Base-by-base conservation (phyloP, 1,140 invertebrate species). In the Scaptomyza graminum region DNA sequence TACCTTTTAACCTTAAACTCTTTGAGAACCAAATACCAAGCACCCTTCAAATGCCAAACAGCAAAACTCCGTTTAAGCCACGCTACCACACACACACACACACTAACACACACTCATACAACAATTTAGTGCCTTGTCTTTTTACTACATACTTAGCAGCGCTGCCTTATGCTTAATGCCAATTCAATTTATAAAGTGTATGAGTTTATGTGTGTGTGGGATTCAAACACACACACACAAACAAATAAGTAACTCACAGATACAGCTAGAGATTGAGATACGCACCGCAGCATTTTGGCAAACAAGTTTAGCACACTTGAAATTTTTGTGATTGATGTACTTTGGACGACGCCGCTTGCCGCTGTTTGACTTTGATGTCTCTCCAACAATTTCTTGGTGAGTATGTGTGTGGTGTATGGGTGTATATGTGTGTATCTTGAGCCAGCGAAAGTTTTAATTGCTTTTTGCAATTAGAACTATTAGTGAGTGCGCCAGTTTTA, bases 391-490 rank as follows among this genome's bases (percentile, higher is more conserved):
- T 64, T 72, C 57, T 74, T 61, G 25, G 37, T 46, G 22, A 18
- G 41, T n/a, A 31, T 37, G 34, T 13, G 18, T 7, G 12, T 62
- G 31, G 39, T 68, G 56, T 37, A 16, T 39, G 57, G 34, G 22
- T 44, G 41, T 22, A 46, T 44, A 44, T 51, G 47, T 47, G 68
- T 71, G 75, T 79, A 79, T 88, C 82, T 87, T 87, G 79, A 88
- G 83, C 74, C 68, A 65, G 79, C 62, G 76, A 88, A 88, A 88
- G 83, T 88, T 88, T 88, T 88, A 88, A 88, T 88, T 88, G 83
- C 83, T 88, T 88, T 88, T 88, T 88, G 83, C 83, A 88, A 88
- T 88, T 88, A 88, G 83, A 88, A 88, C 83, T 88, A 88, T 88
- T 88, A 88, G 84, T 87, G 82, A 87, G 75, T 87, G 78, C 66